Conservation (phyloP, 1,140 invertebrate species). For the Armadillidium nasatum region DNA sequence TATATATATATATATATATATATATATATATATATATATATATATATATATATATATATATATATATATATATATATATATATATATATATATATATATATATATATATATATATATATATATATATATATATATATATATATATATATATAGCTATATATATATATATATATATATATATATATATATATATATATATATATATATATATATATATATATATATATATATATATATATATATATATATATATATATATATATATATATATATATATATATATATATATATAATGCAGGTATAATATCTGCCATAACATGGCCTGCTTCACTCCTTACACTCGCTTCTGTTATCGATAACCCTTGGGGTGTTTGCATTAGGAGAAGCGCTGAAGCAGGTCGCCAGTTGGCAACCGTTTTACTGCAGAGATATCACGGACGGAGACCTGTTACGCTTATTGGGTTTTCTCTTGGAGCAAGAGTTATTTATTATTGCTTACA, state of each 20-base stretch:
- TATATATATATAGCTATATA: neutral
- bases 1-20: slow-evolving; percentile 9
- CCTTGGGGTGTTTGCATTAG: slow-evolving; percentile 69
- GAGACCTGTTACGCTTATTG: slow-evolving; percentile 66
- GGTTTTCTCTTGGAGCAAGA: slow-evolving; percentile 66
- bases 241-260: slow-evolving; percentile 23
- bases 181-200: neutral
- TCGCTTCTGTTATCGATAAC: slow-evolving; percentile 65
- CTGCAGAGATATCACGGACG: slow-evolving; percentile 62
- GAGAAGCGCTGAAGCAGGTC: slow-evolving; percentile 60
- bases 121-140: slow-evolving; percentile 17
- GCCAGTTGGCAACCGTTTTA: slow-evolving; percentile 65
- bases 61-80: neutral
- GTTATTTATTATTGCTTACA: slow-evolving; percentile 66
- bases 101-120: slow-evolving; percentile 21
- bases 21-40: neutral
- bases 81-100: slow-evolving; percentile 24
- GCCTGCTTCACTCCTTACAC: slow-evolving; percentile 62
- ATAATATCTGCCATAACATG: slow-evolving; percentile 64
- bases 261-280: slow-evolving; percentile 22
- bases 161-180: slow-evolving; percentile 16
- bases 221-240: slow-evolving; percentile 7
- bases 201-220: slow-evolving; percentile 5
- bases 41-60: slow-evolving; percentile 2
- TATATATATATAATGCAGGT: slow-evolving; percentile 49